These are phyloP conservation scores for Scaptomyza hsui DNA, from an alignment of 1,140 invertebrate species.

Conservation along the genomic window DNA sequence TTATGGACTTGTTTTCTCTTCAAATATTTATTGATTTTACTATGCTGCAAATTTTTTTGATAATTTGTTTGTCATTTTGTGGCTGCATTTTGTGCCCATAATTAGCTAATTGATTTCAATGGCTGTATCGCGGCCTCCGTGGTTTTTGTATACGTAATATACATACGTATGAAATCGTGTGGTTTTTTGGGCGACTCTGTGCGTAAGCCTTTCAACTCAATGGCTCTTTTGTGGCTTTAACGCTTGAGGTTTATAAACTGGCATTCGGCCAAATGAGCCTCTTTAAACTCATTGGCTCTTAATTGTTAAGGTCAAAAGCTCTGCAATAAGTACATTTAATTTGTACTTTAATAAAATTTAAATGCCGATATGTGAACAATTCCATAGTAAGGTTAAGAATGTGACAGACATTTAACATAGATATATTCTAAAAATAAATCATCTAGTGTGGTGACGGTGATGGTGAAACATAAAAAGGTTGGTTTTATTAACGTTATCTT, in stretches of 20 bases:
- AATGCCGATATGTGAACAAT: too few relatives aligned
- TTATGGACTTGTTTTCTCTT: constrained; percentile 12
- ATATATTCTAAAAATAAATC: too few relatives aligned
- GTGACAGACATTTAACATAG: too few relatives aligned
- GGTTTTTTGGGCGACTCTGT: constrained; percentile 40
- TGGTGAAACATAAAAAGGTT: too few relatives aligned
- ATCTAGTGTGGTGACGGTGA: too few relatives aligned
- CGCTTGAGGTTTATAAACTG: constrained; percentile 18
- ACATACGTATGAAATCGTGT: constrained; percentile 46
- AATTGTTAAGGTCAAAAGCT: not conserved
- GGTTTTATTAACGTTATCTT: too few relatives aligned
- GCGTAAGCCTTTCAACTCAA: constrained; percentile 40
- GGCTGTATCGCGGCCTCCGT: constrained; percentile 53
- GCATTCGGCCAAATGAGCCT: not conserved
- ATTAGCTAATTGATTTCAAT: constrained; percentile 80
- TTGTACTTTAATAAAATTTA: not conserved
- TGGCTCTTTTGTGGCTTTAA: constrained; percentile 48
- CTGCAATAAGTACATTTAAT: not conserved
- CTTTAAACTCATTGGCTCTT: not conserved
- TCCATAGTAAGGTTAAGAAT: too few relatives aligned
- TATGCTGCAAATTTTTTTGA: constrained; percentile 1
- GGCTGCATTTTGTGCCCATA: constrained; percentile 50
- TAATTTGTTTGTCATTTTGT: constrained; percentile 34
- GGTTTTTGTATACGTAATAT: constrained; percentile 28
- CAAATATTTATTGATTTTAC: constrained; percentile 21